These are phyloP conservation scores for Polyodon spathula DNA, from an alignment of 2,113 vertebrate species.

Conservation along the genomic window DNA sequence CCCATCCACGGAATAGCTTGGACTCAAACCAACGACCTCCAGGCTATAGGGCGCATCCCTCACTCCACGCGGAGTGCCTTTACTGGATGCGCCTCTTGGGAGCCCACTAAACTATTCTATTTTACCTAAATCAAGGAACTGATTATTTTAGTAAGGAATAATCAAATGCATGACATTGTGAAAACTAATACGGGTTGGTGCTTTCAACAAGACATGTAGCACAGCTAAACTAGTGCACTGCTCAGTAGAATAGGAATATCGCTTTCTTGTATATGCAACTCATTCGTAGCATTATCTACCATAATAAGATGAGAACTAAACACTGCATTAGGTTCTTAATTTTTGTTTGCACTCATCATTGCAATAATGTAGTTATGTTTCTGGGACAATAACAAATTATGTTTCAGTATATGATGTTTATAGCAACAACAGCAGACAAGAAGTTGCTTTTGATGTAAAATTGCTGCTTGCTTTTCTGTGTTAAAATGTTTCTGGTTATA, in stretches of 20 bases:
- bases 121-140: not conserved
- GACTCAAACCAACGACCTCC: too few species aligned
- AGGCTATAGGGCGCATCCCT: too few species aligned
- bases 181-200: not conserved
- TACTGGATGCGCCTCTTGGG: too few species aligned
- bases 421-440: not conserved
- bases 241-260: conserved; percentile 40
- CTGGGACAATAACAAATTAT: conserved; percentile 7
- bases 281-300: conserved; percentile 33
- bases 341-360: not conserved
- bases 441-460: not conserved
- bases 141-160: not conserved
- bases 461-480: conserved; percentile 1
- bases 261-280: conserved; percentile 41
- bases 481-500: conserved; percentile 34
- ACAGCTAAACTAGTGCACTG: conserved; percentile 29
- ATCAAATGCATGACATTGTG: conserved; percentile 1
- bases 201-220: not conserved
- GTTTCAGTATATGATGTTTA: not conserved
- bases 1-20: too few species aligned
- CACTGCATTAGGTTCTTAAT: not conserved
- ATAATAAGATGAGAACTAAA: conserved; percentile 6
- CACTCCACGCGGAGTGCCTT: too few species aligned
- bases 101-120: too few species aligned
- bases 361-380: conserved; percentile 6